phyloP scores from a whole-genome alignment of 2,888 invertebrate genomes.

The Pristionchus maxplancki region DNA sequence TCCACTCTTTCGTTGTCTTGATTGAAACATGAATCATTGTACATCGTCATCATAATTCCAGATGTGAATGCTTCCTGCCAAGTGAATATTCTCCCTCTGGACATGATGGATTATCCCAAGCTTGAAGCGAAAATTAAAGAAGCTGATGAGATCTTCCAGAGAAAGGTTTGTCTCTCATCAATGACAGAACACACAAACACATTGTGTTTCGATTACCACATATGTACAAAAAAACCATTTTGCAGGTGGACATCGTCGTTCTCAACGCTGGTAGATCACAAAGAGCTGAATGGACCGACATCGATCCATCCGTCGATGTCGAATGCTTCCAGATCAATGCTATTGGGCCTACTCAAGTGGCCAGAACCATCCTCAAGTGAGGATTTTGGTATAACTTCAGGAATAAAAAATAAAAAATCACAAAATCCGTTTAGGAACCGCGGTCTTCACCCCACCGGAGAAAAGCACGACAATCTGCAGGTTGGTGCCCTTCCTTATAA shows the following conservation, averaged over 20 bases:
- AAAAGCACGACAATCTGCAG: conserved; percentile 44
- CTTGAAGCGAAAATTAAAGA: not conserved
- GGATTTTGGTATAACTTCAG: not conserved
- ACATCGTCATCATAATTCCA: not conserved
- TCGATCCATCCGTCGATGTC: conserved; percentile 85
- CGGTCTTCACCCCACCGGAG: conserved; percentile 48
- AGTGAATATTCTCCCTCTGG: conserved; percentile 46
- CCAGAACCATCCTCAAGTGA: conserved; percentile 79
- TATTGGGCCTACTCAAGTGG: conserved; percentile 85
- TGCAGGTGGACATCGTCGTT: conserved; percentile 52
- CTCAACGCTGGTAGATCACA: conserved; percentile 51
- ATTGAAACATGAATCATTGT: too few relatives aligned
- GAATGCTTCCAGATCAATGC: conserved; percentile 88
- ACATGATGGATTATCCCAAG: conserved; percentile 2
- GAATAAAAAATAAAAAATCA: not conserved
- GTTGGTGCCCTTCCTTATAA: too few relatives aligned
- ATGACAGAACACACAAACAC: too few relatives aligned
- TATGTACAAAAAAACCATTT: not conserved
- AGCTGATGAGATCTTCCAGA: conserved; percentile 26
- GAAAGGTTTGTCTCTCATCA: too few relatives aligned
- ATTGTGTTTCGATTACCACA: too few relatives aligned
- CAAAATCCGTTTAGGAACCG: conserved; percentile 1
- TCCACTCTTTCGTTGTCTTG: too few relatives aligned
- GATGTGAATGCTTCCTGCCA: conserved; percentile 4
- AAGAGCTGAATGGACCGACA: conserved; percentile 73